Evolutionary conservation across 2,113 vertebrate genomes (phyloP), one percentile per base, ranked within the genome.

Genomic region (Chrysemys picta): DNA sequence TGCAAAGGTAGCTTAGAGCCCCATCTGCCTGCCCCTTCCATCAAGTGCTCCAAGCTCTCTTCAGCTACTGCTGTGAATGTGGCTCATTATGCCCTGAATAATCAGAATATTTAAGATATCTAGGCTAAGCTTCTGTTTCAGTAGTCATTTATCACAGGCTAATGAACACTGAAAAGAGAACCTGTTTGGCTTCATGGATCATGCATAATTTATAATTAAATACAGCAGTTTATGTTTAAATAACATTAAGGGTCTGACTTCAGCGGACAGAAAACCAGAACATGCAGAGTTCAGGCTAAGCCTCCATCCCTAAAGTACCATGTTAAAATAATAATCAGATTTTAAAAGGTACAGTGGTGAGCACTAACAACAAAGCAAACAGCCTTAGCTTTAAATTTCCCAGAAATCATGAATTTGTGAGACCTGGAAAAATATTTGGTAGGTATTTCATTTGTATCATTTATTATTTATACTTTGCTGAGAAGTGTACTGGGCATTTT

Each of bases 41-140:
- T 11, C 54, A 24, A 10, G 54, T 45, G 38, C 38, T 42, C 10
- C 0, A 1, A 35, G 6, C 27, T 10, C 57, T 80, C 8, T 38
- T 38, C n/a, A 47, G n/a, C 14, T 42, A 35, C 11, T 31, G 16
- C 31, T 49, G 16, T 42, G 19, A 29, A 29, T n/a, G 19, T 0
- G 0, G 5, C 0, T 0, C 0, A 0, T n/a, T 35, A 24, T 62
- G 31, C 29, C 16, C 25, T n/a, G 22, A 21, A 1, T 25, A 35
- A 79, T 38, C 1, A 0, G 0, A 35, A 13, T 8, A 2, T 80
- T 7, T 2, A 78, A 45, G 42, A 50, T 2, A 14, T 14, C 8
- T 38, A 57, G 24, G 29, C 8, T 92, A 62, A 59, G 9, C 9
- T 79, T 42, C 50, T 75, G 11, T 3, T 72, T 89, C 52, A 49